Base-by-base conservation (phyloP, 2,888 invertebrate genomes). In the Drosophila nr. perissopoda region DNA sequence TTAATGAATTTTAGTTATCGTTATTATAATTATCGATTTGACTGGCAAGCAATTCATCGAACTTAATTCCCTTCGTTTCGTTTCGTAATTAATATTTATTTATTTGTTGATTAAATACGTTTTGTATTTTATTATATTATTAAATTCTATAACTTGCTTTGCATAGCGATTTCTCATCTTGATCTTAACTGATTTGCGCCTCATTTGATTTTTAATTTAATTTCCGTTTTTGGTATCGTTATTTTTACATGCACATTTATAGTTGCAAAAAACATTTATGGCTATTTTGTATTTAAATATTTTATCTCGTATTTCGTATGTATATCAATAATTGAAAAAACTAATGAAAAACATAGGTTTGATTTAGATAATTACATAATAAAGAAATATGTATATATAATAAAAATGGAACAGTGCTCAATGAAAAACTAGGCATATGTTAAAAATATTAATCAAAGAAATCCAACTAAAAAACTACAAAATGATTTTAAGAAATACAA, bases 81-180 rank as follows among this genome's bases (percentile, higher is more conserved):
- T 45, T 52, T 72, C 54, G 48, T 64, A 59, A 80, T 81, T 81
- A 78, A 76, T 82, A 78, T 70, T 78, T 61, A 70, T 74, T 81
- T 79, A 76, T 70, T 63, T 76, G 71, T 76, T 74, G 88, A 78
- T 87, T 89, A 87, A 77, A 80, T 89, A 89, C 77, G 67, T 62
- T 69, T 72, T 69, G 61, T 68, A 62, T 75, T 78, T 73, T 69
- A 76, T 75, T 79, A 76, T 81, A 69, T 86, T 85, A 78, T 87
- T 84, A 87, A 87, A 90, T 88, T 87, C 90, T 89, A 88, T 86
- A 88, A 86, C 90, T 86, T 88, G 84, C 86, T 84, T 78, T 82
- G 78, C 89, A 77, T 77, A 78, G 75, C 74, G 69, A 53, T 74
- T 71, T 61, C 68, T 59, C 73, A 72, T 67, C 56, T 51, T 77